A percentile compares a stretch with the other conserved stretches of the same genome.
phyloP scores from a whole-genome alignment of 53 echinoderm and acorn worm genomes.

The Temnopleurus reevesii region DNA sequence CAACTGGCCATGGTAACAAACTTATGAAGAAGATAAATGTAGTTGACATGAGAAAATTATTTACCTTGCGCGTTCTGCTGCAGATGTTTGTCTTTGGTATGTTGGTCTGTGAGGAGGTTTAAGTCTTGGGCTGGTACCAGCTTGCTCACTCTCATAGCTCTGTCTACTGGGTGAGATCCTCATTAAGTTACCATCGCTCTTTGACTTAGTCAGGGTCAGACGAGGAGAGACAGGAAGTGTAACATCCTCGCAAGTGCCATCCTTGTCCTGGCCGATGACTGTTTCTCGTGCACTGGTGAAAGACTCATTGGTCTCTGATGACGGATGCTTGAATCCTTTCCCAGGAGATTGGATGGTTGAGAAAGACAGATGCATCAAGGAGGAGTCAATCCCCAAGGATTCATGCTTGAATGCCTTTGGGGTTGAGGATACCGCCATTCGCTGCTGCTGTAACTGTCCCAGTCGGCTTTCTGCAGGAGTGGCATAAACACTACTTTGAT shows the following conservation, averaged over 20 bases:
- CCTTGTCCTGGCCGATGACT: background rate
- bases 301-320: conserved; percentile 20
- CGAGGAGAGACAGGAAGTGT: conserved; percentile 35
- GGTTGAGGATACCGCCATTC: conserved; percentile 23
- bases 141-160: background rate
- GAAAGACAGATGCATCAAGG: conserved; percentile 28
- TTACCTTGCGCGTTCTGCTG: conserved; percentile 55
- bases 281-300: background rate
- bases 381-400: conserved; percentile 36
- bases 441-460: background rate
- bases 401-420: conserved; percentile 58
- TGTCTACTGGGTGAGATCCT: background rate
- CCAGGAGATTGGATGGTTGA: conserved; percentile 48
- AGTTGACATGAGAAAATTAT: background rate
- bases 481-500: background rate
- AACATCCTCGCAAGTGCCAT: conserved; percentile 28
- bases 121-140: background rate
- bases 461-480: conserved; percentile 20
- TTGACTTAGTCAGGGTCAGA: conserved; percentile 40
- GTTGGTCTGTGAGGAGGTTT: conserved; percentile 15
- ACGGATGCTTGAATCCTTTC: background rate
- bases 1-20: too few relatives aligned
- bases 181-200: conserved; percentile 35
- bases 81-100: conserved; percentile 49
- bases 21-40: too few relatives aligned